Evolutionary conservation across 2,888 invertebrate species (phyloP).

Genomic region (Cataglyphis cursor): DNA sequence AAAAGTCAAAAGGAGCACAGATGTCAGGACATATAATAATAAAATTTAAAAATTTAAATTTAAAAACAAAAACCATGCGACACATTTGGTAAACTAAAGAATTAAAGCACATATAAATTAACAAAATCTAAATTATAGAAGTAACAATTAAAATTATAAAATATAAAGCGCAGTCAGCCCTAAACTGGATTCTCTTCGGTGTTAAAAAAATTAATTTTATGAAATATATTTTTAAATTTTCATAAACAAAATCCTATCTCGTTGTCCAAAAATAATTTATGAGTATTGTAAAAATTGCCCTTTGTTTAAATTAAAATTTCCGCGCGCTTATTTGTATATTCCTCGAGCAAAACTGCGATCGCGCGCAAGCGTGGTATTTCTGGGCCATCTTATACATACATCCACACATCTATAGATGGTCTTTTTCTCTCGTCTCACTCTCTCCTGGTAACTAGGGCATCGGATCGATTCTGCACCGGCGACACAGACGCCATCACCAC

Average conservation of each 20-base stretch:
- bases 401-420: constrained; percentile 17
- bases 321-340: not conserved
- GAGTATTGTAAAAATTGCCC: not conserved
- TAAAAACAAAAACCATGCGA: too few species aligned
- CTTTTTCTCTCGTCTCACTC: constrained; percentile 62
- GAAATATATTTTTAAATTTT: constrained; percentile 1
- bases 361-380: not conserved
- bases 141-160: too few species aligned
- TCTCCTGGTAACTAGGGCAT: constrained; percentile 83
- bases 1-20: too few species aligned
- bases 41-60: too few species aligned
- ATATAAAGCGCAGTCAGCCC: too few species aligned
- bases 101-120: too few species aligned
- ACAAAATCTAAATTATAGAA: too few species aligned
- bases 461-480: constrained; percentile 81
- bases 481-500: constrained; percentile 61
- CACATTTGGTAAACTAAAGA: too few species aligned
- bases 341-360: not conserved
- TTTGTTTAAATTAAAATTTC: constrained; percentile 3
- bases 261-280: not conserved
- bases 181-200: too few species aligned
- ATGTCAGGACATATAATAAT: too few species aligned
- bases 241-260: not conserved
- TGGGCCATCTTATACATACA: not conserved
- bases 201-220: too few species aligned